Percentiles rank a stretch among this genome's conserved stretches.
Conservation (phyloP, 2,113 vertebrate species). For the Ancistrus triradiatus region DNA sequence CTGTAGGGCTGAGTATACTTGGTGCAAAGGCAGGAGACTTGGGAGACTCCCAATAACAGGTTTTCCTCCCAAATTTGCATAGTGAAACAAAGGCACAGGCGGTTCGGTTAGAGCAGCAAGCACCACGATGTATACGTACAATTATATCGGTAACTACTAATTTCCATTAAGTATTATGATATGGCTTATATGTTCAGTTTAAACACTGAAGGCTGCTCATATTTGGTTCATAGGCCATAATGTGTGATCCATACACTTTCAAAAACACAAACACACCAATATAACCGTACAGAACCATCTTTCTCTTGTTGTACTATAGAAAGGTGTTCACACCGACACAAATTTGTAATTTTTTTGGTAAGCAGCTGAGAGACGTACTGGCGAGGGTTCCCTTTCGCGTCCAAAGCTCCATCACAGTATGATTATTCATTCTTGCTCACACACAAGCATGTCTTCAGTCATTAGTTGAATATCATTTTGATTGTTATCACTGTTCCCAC, state of each 20-base stretch:
- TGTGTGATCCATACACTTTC: conserved; percentile 7
- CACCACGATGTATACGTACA: conserved; percentile 8
- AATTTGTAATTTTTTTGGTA: no score
- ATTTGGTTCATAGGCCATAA: conserved; percentile 36
- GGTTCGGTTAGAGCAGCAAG: conserved; percentile 28
- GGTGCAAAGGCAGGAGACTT: conserved; percentile 2
- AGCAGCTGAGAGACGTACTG: conserved; percentile 28
- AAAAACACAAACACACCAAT: neutral
- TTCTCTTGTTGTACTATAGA: no score
- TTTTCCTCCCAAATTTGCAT: conserved; percentile 40
- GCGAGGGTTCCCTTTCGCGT: conserved; percentile 24
- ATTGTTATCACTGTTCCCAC: neutral
- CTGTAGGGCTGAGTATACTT: neutral
- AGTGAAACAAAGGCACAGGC: conserved; percentile 46
- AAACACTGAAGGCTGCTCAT: conserved; percentile 8
- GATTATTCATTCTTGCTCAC: neutral
- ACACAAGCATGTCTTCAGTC: neutral
- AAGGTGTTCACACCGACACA: no score
- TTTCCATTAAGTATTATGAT: conserved; percentile 5
- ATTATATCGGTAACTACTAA: no score
- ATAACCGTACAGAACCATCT: neutral
- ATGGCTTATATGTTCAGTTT: conserved; percentile 26
- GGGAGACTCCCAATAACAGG: conserved; percentile 1
- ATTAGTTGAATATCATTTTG: conserved; percentile 18
- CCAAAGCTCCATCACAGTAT: conserved; percentile 21